Evolutionary conservation across 1,140 invertebrate genomes (phyloP).

Genomic region (Calliphora vicina): DNA sequence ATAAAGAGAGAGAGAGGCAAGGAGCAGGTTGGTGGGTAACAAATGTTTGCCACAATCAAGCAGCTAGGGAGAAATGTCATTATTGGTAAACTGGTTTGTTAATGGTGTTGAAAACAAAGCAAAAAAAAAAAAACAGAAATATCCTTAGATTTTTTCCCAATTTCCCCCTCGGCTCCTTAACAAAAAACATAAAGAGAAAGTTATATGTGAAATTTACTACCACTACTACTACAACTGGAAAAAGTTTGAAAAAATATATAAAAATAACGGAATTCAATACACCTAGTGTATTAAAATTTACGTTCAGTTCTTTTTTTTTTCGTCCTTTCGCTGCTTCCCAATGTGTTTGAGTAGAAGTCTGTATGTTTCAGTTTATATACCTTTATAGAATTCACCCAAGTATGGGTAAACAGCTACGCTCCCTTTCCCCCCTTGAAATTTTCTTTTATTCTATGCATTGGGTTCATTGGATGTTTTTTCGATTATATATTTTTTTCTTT

Average conservation of each 20-base stretch:
- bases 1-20: background rate
- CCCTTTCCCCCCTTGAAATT: background rate
- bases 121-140: too few species aligned
- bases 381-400: background rate
- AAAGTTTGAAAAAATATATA: background rate
- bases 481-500: conserved; percentile 20
- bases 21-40: background rate
- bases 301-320: background rate
- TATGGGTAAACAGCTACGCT: too few species aligned
- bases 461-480: conserved; percentile 34
- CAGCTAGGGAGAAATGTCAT: conserved; percentile 5
- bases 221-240: background rate
- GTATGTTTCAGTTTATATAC: conserved; percentile 27
- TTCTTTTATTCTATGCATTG: background rate
- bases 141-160: too few species aligned
- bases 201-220: background rate
- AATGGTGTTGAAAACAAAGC: conserved; percentile 5
- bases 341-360: too few species aligned
- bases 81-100: conserved; percentile 24
- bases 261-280: conserved; percentile 20
- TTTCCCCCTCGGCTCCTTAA: background rate
- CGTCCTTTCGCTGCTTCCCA: too few species aligned
- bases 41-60: background rate
- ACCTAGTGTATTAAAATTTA: conserved; percentile 1
- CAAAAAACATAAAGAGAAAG: background rate